Evolutionary conservation across 2,113 vertebrate genomes (phyloP).

Genomic region (Gambusia affinis): DNA sequence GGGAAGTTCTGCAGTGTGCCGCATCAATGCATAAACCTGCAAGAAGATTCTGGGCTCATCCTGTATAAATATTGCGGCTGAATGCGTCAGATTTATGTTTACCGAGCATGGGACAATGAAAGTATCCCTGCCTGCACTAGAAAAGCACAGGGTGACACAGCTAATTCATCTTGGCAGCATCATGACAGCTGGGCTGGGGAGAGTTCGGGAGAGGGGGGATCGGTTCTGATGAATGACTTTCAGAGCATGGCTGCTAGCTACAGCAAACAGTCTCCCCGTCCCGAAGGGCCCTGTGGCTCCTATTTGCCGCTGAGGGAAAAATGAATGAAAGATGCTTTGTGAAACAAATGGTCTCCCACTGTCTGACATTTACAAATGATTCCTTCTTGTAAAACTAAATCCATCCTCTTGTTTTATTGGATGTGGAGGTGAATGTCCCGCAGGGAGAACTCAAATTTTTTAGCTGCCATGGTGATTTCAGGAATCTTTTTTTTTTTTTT

Average conservation of each 20-base stretch:
- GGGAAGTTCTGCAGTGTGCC: slow-evolving; percentile 1
- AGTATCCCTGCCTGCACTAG: slow-evolving; percentile 29
- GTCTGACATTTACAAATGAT: slow-evolving; percentile 66
- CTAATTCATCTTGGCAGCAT: slow-evolving; percentile 68
- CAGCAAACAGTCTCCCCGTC: slow-evolving; percentile 54
- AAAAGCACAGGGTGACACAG: slow-evolving; percentile 43
- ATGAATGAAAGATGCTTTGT: slow-evolving; percentile 68
- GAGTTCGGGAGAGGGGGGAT: slow-evolving; percentile 47
- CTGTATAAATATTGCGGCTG: slow-evolving; percentile 13
- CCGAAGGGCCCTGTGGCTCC: slow-evolving; percentile 49
- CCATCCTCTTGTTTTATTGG: slow-evolving; percentile 51
- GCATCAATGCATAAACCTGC: slow-evolving; percentile 32
- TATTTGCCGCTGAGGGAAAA: slow-evolving; percentile 51
- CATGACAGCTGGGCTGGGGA: slow-evolving; percentile 54
- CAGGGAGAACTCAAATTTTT: background rate
- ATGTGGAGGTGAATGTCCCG: slow-evolving; percentile 23
- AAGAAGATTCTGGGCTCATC: slow-evolving; percentile 26
- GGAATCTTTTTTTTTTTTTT: background rate
- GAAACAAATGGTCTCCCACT: slow-evolving; percentile 62
- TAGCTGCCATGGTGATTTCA: slow-evolving; percentile 32
- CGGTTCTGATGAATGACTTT: slow-evolving; percentile 71
- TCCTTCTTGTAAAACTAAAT: slow-evolving; percentile 54
- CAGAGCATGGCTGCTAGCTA: slow-evolving; percentile 51
- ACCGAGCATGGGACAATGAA: slow-evolving; percentile 26
- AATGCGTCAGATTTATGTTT: slow-evolving; percentile 50